Evolutionary conservation across 2,888 invertebrate genomes (phyloP).

Genomic region (Alitta virens): DNA sequence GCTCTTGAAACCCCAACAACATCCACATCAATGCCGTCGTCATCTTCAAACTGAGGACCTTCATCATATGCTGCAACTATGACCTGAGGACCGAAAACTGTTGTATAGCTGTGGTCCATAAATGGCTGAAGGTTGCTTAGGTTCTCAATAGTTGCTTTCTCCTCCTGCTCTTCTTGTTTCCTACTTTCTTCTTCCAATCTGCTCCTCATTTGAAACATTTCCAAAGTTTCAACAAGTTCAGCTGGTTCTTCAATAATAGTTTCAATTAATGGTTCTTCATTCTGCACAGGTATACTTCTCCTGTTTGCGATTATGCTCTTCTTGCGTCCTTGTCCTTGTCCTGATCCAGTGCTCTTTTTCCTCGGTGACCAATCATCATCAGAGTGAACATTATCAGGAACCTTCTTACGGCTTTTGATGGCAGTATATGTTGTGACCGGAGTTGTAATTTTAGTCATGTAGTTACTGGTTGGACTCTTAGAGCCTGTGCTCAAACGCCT

Average conservation of each 20-base stretch:
- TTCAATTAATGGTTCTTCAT: too few relatives aligned
- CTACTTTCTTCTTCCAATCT: neutral
- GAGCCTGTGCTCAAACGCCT: neutral
- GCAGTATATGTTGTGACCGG: neutral
- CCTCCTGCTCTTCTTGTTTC: neutral
- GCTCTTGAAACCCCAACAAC: constrained; percentile 8
- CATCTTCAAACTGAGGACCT: constrained; percentile 19
- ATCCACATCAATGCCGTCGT: constrained; percentile 24
- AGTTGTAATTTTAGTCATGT: neutral
- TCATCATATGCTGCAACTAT: constrained; percentile 26
- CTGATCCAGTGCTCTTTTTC: too few relatives aligned
- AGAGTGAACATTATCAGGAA: too few relatives aligned
- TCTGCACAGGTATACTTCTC: too few relatives aligned
- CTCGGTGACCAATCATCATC: too few relatives aligned
- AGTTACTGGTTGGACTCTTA: neutral
- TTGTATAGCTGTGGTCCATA: constrained; percentile 48
- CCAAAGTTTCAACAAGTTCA: neutral
- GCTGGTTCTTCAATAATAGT: constrained; percentile 36
- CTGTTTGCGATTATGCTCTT: too few relatives aligned
- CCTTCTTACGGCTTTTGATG: neutral
- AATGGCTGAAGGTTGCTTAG: constrained; percentile 26
- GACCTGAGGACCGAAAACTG: constrained; percentile 40
- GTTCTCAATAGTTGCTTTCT: neutral
- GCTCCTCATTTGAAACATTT: neutral
- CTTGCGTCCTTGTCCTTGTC: too few relatives aligned